These are phyloP conservation scores for Allolobophora icterica DNA, from an alignment of 2,888 invertebrate species.

Conservation along the genomic window DNA sequence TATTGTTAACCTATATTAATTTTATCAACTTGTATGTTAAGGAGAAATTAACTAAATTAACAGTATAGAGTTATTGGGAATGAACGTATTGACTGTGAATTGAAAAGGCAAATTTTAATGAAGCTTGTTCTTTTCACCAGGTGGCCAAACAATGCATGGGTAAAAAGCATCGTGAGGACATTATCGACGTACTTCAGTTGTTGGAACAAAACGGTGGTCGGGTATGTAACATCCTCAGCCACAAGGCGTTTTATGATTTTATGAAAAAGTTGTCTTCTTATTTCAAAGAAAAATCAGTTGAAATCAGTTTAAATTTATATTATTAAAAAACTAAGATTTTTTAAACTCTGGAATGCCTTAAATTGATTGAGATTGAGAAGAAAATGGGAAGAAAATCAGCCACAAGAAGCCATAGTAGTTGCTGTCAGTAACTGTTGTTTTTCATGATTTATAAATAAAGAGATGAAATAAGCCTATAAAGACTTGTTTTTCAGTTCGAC, in stretches of 20 bases:
- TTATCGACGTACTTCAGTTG: constrained; percentile 57
- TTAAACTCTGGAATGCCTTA: not conserved
- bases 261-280: too few species aligned
- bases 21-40: too few species aligned
- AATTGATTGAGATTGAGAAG: not conserved
- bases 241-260: not conserved
- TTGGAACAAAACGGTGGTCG: constrained; percentile 62
- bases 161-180: constrained; percentile 58
- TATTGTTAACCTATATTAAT: too few species aligned
- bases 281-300: not conserved
- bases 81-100: not conserved
- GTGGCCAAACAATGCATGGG: constrained; percentile 60
- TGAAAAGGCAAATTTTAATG: not conserved
- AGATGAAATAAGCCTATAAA: too few species aligned
- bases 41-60: not conserved
- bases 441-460: too few species aligned
- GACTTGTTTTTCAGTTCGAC: too few species aligned
- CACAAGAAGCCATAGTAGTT: too few species aligned
- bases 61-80: not conserved
- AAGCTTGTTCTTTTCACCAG: constrained; percentile 47
- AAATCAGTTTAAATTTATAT: too few species aligned
- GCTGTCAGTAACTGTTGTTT: too few species aligned
- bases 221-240: constrained; percentile 44
- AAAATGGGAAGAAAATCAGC: too few species aligned
- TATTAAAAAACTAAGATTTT: too few species aligned